Evolutionary conservation across 2,113 vertebrate species (phyloP).

Genomic region (Gnathonemus longibarbis): DNA sequence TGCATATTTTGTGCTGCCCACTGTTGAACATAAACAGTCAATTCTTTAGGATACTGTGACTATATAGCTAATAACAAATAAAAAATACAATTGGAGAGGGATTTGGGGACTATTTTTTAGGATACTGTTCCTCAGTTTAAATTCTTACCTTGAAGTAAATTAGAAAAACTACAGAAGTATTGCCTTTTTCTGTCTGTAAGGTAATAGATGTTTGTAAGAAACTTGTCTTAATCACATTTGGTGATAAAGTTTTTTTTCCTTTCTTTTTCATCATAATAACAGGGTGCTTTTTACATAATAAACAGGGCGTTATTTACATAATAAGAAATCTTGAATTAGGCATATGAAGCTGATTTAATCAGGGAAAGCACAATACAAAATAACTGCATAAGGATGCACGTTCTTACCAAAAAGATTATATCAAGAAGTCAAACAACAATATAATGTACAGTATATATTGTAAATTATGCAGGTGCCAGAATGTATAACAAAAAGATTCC

Average conservation of each 20-base stretch:
- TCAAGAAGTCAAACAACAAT: neutral
- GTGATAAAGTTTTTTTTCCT: neutral
- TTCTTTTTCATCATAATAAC: neutral
- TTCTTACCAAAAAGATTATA: neutral
- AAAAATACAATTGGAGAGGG: neutral
- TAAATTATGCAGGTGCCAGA: neutral
- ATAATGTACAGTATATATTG: neutral
- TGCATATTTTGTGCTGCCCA: neutral
- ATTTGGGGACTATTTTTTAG: neutral
- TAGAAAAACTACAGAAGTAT: neutral
- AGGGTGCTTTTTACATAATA: neutral
- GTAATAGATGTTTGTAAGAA: neutral
- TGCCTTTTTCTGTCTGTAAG: constrained; percentile 6
- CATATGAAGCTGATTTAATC: neutral
- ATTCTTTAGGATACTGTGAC: neutral
- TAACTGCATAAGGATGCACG: neutral
- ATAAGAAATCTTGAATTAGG: neutral
- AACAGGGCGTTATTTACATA: neutral
- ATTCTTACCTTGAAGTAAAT: neutral
- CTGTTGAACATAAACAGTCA: neutral
- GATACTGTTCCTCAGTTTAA: neutral
- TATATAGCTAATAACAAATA: neutral
- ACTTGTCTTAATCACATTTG: neutral
- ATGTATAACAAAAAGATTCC: neutral
- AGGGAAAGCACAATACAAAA: neutral